These are phyloP conservation scores for Deroptyus accipitrinus DNA, from an alignment of 2,113 vertebrate species.

Conservation along the genomic window DNA sequence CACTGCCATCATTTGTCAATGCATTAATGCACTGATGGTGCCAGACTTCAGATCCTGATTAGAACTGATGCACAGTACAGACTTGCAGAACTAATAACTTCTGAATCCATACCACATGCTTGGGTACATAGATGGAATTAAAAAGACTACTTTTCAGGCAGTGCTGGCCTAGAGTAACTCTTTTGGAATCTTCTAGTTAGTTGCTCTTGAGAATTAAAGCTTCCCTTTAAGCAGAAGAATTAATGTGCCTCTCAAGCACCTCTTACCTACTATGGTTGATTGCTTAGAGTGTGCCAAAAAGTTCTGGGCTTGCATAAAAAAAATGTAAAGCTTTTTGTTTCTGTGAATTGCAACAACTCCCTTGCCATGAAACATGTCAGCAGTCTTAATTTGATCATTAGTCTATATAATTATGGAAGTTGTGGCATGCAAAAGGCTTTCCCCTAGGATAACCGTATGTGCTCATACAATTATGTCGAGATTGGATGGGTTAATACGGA, in stretches of 20 bases:
- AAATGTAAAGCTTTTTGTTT: background rate
- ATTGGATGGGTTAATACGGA: background rate
- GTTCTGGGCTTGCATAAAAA: background rate
- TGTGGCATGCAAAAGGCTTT: background rate
- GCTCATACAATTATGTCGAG: background rate
- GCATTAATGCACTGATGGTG: background rate
- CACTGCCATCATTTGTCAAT: background rate
- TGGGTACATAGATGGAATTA: background rate
- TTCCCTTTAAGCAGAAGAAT: background rate
- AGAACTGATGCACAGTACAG: background rate
- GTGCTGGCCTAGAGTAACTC: background rate
- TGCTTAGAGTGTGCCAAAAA: background rate
- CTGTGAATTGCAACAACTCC: background rate
- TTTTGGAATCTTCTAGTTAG: background rate
- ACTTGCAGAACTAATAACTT: background rate
- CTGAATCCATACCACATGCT: background rate
- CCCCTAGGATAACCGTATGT: rapidly evolving
- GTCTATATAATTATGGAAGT: background rate
- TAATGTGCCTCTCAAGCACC: background rate
- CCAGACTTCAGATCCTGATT: background rate
- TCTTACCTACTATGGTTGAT: background rate
- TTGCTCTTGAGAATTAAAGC: background rate
- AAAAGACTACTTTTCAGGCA: background rate
- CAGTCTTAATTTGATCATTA: background rate
- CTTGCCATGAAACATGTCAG: background rate